These are phyloP conservation scores for Narcine bancroftii DNA, from an alignment of 2,113 vertebrate species.

Conservation along the genomic window DNA sequence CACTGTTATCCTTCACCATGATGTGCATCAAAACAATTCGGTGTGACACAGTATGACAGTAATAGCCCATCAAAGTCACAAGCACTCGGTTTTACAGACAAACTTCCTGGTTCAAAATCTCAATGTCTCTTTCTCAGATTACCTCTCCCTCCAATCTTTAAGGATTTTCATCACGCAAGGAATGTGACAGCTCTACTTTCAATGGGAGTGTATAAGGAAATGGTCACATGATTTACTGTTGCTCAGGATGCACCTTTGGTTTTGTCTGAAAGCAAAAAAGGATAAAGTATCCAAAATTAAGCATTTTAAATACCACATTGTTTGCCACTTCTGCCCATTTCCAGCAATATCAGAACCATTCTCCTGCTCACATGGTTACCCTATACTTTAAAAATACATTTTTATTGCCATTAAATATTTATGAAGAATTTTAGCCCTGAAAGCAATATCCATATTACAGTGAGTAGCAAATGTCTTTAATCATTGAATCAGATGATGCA, in stretches of 20 bases:
- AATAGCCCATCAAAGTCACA: slow-evolving; percentile 68
- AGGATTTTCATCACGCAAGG: neutral
- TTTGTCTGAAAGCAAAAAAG: slow-evolving; percentile 45
- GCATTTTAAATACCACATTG: slow-evolving; percentile 49
- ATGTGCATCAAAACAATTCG: slow-evolving; percentile 21
- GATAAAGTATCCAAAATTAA: slow-evolving; percentile 55
- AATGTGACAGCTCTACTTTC: slow-evolving; percentile 48
- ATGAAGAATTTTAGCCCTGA: slow-evolving; percentile 53
- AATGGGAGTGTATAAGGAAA: slow-evolving; percentile 63
- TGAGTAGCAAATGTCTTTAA: neutral
- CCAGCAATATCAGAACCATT: slow-evolving; percentile 52
- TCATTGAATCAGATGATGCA: slow-evolving; percentile 16
- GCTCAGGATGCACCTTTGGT: slow-evolving; percentile 53
- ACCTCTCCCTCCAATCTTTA: slow-evolving; percentile 43
- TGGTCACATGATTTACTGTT: slow-evolving; percentile 66
- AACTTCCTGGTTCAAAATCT: slow-evolving; percentile 63
- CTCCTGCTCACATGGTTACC: slow-evolving; percentile 51
- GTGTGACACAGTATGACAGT: slow-evolving; percentile 60
- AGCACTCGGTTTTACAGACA: slow-evolving; percentile 61
- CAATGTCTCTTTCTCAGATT: slow-evolving; percentile 61
- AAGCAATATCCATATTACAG: slow-evolving; percentile 30
- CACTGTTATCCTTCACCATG: slow-evolving; percentile 22
- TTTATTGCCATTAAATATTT: slow-evolving; percentile 55
- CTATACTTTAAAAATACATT: slow-evolving; percentile 56
- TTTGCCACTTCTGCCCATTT: slow-evolving; percentile 44